Conservation (phyloP, 2,888 invertebrate genomes). For the Oithona nana region DNA sequence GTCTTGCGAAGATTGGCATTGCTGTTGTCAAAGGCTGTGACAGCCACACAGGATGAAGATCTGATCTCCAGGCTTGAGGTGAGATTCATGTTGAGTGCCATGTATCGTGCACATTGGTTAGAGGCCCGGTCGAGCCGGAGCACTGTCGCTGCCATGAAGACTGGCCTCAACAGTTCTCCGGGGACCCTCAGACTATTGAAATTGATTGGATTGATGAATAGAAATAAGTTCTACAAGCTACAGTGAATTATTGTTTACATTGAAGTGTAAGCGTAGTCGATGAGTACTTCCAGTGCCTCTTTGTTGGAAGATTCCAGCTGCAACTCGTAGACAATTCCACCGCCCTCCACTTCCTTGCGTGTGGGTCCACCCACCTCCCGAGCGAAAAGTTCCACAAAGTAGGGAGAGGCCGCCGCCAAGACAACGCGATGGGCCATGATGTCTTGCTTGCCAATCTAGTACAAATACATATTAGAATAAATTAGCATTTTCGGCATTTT, state of each 20-base stretch:
- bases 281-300: constrained; percentile 48
- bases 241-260: too few relatives aligned
- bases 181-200: constrained; percentile 35
- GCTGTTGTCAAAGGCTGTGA: not conserved
- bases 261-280: constrained; percentile 62
- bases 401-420: constrained; percentile 54
- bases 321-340: constrained; percentile 37
- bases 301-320: constrained; percentile 41
- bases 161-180: constrained; percentile 42
- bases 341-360: constrained; percentile 2
- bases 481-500: not conserved
- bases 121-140: constrained; percentile 55
- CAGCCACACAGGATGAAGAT: constrained; percentile 36
- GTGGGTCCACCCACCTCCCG: constrained; percentile 32
- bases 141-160: constrained; percentile 57
- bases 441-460: constrained; percentile 45
- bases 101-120: constrained; percentile 46
- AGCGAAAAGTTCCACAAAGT: constrained; percentile 51
- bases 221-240: too few relatives aligned
- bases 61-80: constrained; percentile 34
- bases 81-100: constrained; percentile 42
- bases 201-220: too few relatives aligned
- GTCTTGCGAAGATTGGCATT: not conserved
- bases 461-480: constrained; percentile 8
- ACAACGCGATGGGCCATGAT: constrained; percentile 57